Evolutionary conservation across 2,113 vertebrate species (phyloP).

Genomic region (Sialia sialis): DNA sequence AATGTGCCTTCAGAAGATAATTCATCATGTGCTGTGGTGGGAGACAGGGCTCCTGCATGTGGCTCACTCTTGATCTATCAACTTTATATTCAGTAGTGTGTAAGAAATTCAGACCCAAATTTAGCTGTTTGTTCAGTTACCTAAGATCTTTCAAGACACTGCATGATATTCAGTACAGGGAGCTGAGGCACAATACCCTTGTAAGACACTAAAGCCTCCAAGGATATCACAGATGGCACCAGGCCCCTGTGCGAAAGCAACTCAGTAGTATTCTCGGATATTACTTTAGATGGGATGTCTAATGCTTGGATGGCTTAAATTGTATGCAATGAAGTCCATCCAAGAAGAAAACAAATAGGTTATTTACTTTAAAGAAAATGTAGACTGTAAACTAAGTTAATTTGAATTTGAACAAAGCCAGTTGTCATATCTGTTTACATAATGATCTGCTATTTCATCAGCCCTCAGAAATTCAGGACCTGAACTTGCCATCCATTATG

Average conservation of each 20-base stretch:
- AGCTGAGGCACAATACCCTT: background rate
- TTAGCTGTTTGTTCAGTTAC: background rate
- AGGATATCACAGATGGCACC: background rate
- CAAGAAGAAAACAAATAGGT: background rate
- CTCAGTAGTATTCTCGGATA: background rate
- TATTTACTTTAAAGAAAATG: background rate
- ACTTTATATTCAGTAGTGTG: background rate
- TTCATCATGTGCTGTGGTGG: background rate
- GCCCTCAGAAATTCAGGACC: background rate
- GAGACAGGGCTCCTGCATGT: fast-evolving
- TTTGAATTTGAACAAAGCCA: background rate
- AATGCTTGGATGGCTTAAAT: background rate
- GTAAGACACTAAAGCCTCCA: background rate
- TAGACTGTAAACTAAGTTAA: background rate
- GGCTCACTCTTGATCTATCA: background rate
- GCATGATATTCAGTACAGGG: background rate
- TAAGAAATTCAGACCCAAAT: background rate
- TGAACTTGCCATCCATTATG: background rate
- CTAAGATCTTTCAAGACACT: background rate
- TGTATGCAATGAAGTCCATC: background rate
- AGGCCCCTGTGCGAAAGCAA: fast-evolving
- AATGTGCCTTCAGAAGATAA: background rate
- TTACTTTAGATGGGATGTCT: background rate
- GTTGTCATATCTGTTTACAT: background rate
- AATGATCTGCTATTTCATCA: background rate